These are phyloP conservation scores for Danio jaintianensis DNA, from an alignment of 2,797 vertebrate genomes.

Conservation along the genomic window DNA sequence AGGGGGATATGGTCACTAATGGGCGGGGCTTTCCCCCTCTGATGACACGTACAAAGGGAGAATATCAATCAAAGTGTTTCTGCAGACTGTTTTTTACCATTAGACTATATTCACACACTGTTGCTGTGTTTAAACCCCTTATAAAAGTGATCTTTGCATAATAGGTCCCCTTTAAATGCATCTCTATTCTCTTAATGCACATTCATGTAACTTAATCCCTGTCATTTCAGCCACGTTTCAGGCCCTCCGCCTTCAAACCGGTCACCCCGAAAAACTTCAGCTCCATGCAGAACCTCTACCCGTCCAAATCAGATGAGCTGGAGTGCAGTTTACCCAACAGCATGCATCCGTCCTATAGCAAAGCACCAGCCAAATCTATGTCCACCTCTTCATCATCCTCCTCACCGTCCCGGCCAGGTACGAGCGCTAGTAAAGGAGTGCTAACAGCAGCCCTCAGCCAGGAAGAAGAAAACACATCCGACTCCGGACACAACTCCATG, in stretches of 20 bases:
- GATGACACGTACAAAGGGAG: too few relatives aligned
- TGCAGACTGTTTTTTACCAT: too few relatives aligned
- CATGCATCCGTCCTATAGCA: slow-evolving; percentile 72
- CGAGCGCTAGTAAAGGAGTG: slow-evolving; percentile 67
- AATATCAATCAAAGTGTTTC: too few relatives aligned
- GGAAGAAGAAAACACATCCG: slow-evolving; percentile 84
- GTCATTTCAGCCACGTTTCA: slow-evolving; percentile 83
- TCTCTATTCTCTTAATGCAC: slow-evolving; percentile 14
- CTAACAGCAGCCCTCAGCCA: slow-evolving; percentile 78
- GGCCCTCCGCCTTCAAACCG: slow-evolving; percentile 92
- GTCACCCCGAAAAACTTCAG: slow-evolving; percentile 88
- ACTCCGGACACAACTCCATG: slow-evolving; percentile 93
- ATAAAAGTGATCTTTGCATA: too few relatives aligned
- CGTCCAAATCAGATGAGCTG: slow-evolving; percentile 87
- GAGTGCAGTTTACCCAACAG: slow-evolving; percentile 85
- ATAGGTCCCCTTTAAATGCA: too few relatives aligned
- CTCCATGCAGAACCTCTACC: slow-evolving; percentile 93
- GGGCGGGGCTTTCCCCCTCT: too few relatives aligned
- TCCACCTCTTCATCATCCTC: slow-evolving; percentile 87
- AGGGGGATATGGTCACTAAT: too few relatives aligned
- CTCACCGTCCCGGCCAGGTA: slow-evolving; percentile 73
- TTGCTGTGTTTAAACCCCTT: too few relatives aligned
- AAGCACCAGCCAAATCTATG: slow-evolving; percentile 76
- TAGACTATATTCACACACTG: too few relatives aligned
- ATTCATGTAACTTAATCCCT: slow-evolving; percentile 3